Evolutionary conservation across 2,113 vertebrate genomes (phyloP).

Genomic region (Chaenogobius annularis): DNA sequence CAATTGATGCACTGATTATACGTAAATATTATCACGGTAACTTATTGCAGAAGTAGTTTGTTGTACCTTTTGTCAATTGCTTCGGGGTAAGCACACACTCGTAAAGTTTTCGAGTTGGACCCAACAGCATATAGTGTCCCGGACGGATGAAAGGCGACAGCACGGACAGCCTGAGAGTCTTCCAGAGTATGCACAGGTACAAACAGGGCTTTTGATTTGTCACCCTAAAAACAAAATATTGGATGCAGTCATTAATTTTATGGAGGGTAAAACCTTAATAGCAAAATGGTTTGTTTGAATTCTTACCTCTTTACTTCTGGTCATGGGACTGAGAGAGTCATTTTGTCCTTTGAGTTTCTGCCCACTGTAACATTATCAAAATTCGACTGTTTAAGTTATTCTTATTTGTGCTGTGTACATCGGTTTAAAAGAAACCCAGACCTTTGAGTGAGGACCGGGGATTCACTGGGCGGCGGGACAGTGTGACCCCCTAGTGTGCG

Average conservation of each 20-base stretch:
- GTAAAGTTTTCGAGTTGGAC: slow-evolving; percentile 96
- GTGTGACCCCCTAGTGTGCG: slow-evolving; percentile 69
- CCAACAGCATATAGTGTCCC: slow-evolving; percentile 93
- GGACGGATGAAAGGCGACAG: slow-evolving; percentile 94
- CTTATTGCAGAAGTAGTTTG: not conserved
- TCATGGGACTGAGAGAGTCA: slow-evolving; percentile 58
- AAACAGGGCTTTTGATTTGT: slow-evolving; percentile 87
- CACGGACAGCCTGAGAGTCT: slow-evolving; percentile 94
- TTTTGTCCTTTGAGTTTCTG: slow-evolving; percentile 43
- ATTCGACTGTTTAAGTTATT: not conserved
- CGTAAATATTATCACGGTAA: not conserved
- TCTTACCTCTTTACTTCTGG: slow-evolving; percentile 61
- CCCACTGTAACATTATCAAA: slow-evolving; percentile 39
- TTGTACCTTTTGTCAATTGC: slow-evolving; percentile 84
- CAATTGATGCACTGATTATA: too few species aligned
- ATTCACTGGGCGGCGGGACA: slow-evolving; percentile 80
- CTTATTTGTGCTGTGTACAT: not conserved
- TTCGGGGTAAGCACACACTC: slow-evolving; percentile 95
- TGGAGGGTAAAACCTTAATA: too few species aligned
- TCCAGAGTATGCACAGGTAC: slow-evolving; percentile 89
- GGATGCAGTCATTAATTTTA: not conserved
- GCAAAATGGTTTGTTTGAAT: not conserved
- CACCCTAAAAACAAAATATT: slow-evolving; percentile 72
- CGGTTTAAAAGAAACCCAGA: slow-evolving; percentile 45
- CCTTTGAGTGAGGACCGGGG: slow-evolving; percentile 82